These are phyloP conservation scores for Karalla daura DNA, from an alignment of 2,797 vertebrate genomes.

Conservation along the genomic window DNA sequence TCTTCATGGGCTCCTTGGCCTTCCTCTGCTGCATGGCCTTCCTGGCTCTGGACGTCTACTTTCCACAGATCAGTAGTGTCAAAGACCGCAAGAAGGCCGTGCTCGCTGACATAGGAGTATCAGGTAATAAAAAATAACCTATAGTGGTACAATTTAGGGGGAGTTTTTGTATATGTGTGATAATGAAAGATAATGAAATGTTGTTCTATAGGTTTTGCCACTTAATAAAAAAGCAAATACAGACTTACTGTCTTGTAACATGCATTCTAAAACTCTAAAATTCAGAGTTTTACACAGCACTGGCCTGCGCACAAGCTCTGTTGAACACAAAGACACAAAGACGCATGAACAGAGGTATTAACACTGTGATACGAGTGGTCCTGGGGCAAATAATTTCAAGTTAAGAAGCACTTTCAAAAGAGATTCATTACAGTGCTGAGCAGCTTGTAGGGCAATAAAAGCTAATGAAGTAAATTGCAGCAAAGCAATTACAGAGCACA, in stretches of 20 bases:
- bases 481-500: background rate
- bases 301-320: no score
- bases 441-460: slow-evolving; percentile 10
- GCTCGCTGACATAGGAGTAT: slow-evolving; percentile 91
- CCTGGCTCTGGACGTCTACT: slow-evolving; percentile 94
- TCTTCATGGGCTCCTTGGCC: slow-evolving; percentile 93
- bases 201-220: no score
- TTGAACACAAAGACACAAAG: background rate
- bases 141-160: no score
- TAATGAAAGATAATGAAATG: no score
- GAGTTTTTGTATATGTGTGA: no score
- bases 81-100: slow-evolving; percentile 98
- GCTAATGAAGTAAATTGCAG: background rate
- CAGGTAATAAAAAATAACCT: no score
- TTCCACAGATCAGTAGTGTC: slow-evolving; percentile 98
- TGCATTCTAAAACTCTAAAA: no score
- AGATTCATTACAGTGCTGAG: background rate
- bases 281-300: no score
- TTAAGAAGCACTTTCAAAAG: background rate
- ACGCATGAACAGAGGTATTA: background rate
- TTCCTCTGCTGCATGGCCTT: slow-evolving; percentile 94
- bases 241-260: no score
- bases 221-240: no score
- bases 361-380: background rate
- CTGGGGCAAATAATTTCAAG: background rate